A percentile compares a stretch with the other conserved stretches of the same genome.
phyloP scores from a whole-genome alignment of 2,888 invertebrate species.

The Graphium colonna region DNA sequence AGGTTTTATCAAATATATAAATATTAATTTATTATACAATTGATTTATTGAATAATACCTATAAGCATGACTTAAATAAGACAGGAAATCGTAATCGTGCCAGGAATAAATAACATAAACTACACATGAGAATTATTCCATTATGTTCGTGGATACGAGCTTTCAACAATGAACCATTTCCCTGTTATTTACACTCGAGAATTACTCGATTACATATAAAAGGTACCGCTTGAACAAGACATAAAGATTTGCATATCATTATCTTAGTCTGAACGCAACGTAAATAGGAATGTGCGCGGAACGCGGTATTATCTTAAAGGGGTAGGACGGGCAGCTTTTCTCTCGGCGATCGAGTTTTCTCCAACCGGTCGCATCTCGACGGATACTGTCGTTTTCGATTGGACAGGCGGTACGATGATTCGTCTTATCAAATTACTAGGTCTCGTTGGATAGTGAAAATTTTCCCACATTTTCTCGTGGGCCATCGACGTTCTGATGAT shows the following conservation, averaged over 20 bases:
- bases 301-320: conserved; percentile 52
- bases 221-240: neutral
- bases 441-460: conserved; percentile 69
- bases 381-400: conserved; percentile 77
- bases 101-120: neutral
- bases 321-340: conserved; percentile 63
- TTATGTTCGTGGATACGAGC: neutral
- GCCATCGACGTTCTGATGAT: conserved; percentile 61
- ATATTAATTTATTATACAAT: too few species aligned
- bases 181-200: neutral
- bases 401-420: conserved; percentile 65
- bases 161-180: conserved; percentile 3
- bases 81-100: neutral
- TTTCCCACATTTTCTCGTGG: conserved; percentile 76
- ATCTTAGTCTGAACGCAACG: conserved; percentile 29
- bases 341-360: conserved; percentile 67
- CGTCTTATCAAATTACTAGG: conserved; percentile 73
- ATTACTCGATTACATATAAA: neutral
- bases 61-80: too few species aligned
- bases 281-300: conserved; percentile 37
- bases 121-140: conserved; percentile 4
- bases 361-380: conserved; percentile 61
- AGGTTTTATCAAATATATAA: too few species aligned
- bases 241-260: conserved; percentile 16
- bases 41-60: too few species aligned